Conservation (phyloP, 2,797 vertebrate species). For the Enteromius treurensis region DNA sequence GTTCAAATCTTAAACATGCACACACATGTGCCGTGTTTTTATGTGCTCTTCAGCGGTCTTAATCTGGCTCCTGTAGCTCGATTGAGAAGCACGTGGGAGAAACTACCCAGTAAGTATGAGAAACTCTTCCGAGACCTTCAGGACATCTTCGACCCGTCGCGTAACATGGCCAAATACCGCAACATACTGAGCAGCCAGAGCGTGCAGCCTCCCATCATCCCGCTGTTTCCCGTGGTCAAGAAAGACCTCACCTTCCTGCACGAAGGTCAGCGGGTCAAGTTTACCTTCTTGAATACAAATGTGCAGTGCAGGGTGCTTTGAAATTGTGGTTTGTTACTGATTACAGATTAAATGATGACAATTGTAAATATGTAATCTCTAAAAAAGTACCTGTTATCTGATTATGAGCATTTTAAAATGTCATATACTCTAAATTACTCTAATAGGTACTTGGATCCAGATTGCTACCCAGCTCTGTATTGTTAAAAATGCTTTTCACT, state of each 20-base stretch:
- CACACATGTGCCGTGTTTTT: neutral
- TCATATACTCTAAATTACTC: neutral
- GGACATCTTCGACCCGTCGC: slow-evolving; percentile 95
- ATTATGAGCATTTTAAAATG: no score
- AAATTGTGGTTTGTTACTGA: neutral
- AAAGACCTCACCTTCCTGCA: slow-evolving; percentile 98
- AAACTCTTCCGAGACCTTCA: slow-evolving; percentile 94
- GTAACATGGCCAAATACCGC: slow-evolving; percentile 98
- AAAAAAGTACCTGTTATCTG: neutral
- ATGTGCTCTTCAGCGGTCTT: slow-evolving; percentile 80
- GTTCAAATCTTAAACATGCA: neutral
- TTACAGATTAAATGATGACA: neutral
- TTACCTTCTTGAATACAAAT: neutral
- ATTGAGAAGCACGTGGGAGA: slow-evolving; percentile 93
- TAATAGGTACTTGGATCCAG: neutral
- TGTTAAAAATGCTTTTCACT: neutral
- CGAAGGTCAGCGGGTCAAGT: slow-evolving; percentile 81
- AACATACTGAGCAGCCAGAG: slow-evolving; percentile 97
- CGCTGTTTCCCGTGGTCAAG: slow-evolving; percentile 96
- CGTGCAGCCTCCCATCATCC: slow-evolving; percentile 97
- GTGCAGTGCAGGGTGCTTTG: neutral
- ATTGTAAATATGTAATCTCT: neutral
- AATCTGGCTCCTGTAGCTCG: slow-evolving; percentile 92
- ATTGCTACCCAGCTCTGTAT: neutral
- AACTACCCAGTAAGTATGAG: slow-evolving; percentile 95